Evolutionary conservation across 2,797 vertebrate species (phyloP).

Genomic region (Heliangelus exortis): DNA sequence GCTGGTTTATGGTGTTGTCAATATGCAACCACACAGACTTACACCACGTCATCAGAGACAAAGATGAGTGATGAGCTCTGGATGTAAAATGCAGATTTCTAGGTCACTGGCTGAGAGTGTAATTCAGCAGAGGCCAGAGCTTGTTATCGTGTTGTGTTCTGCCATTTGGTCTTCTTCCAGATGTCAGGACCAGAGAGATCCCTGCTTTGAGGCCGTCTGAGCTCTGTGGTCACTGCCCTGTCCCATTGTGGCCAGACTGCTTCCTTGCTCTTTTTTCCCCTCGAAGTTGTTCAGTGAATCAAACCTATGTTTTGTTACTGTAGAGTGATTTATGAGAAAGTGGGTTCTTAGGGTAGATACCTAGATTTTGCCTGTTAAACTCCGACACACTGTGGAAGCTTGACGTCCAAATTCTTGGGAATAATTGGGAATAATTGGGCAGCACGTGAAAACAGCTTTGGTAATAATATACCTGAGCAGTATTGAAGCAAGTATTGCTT

Average conservation of each 20-base stretch:
- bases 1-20: background rate
- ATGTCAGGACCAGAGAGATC: background rate
- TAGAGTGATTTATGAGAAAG: background rate
- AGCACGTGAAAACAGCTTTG: background rate
- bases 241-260: accelerated
- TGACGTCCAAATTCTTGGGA: background rate
- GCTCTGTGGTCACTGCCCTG: background rate
- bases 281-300: background rate
- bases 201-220: background rate
- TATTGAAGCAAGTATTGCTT: background rate
- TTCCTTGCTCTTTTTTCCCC: background rate
- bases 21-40: background rate
- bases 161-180: constrained; percentile 20
- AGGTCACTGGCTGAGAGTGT: constrained; percentile 8
- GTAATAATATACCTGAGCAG: background rate
- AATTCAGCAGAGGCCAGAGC: background rate
- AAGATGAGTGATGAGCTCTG: background rate
- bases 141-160: background rate
- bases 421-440: background rate
- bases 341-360: background rate
- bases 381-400: background rate
- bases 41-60: background rate
- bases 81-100: constrained; percentile 1
- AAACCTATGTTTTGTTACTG: background rate
- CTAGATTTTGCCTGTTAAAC: background rate